Evolutionary conservation across 1,140 invertebrate genomes (phyloP), one percentile per base, ranked within the genome.

Genomic region (Anastrepha ludens): DNA sequence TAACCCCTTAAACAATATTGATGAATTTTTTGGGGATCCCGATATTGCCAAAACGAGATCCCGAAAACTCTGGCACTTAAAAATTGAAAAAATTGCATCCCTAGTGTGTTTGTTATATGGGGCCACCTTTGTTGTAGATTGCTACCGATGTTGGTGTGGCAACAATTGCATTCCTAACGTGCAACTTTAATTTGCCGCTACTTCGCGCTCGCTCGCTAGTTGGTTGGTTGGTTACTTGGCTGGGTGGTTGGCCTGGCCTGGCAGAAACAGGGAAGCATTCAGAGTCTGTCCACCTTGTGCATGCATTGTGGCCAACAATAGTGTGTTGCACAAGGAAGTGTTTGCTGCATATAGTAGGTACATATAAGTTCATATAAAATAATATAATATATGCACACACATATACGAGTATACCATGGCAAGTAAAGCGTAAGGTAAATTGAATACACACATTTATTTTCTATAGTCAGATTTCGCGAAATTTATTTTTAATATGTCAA

Each of bases 161-260:
- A 55, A 81, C 44, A 55, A 81, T 81, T 50, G 74, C 74, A 81
- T 81, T 81, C 74, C 74, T 81, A 81, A 55, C 74, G 74, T 81
- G 74, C 74, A 81, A 81, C 74, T 47, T 81, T 81, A 81, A 81
- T 81, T 81, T 81, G 74, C n/a, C n/a, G 74, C 74, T 17, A 20
- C 50, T 44, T 39, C 41, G 67, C 67, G 11, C 17, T 15, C 55
- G 47, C 47, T 81, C 29, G 29, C 29, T 29, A 29, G 29, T 13
- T 70, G 44, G 39, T 17, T 70, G 11, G 9, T 39, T 15, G 70
- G 60, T n/a, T 62, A 17, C 7, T 47, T 55, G 74, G 47, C 17
- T 55, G 15, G 44, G 13, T 44, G 67, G 6, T 17, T 44, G 29
- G 17, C 20, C 20, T 67, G 3, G 44, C 41, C 44, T 74, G 67